Evolutionary conservation across 2,113 vertebrate genomes (phyloP), one percentile per base, ranked within the genome.

Genomic region (Aegotheles bennettii): DNA sequence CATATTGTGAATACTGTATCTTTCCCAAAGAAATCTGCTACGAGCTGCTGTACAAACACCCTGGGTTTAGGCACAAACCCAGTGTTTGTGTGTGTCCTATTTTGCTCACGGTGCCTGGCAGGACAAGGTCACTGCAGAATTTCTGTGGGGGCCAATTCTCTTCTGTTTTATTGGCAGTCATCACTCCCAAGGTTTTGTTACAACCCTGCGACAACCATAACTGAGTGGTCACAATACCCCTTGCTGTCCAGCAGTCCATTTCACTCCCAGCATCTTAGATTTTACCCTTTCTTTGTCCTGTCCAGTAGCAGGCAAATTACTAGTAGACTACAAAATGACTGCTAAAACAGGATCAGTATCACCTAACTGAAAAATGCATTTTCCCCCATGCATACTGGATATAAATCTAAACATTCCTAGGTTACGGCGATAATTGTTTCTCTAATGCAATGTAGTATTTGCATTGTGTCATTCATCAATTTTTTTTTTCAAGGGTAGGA

Each of bases 51-150:
- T 45, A 57, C 63, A 60, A 71, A 88, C 89, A 54, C 26, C 50
- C 53, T 25, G 60, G 65, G 8, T 63, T 84, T 40, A 38, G 60
- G 60, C 42, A 92, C n/a, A n/a, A n/a, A n/a, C 25, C 31, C 21
- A 0, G 18, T 48, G 51, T 35, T 71, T 63, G 13, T 35, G 25
- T 20, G 76, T 65, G 89, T 84, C 79, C 89, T 90, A 0, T 84
- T 83, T 74, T 63, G 28, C 50, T 85, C 86, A 2, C 0, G 0
- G 19, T 67, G 42, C 57, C 63, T 0, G 1, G 63, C 35, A 70
- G 75, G 48, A 91, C 95, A 96, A 96, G 94, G 92, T 96, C 96
- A 87, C 45, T 51, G 71, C 80, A 70, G 69, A 75, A 77, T 87
- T 87, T 85, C 74, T 20, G 31, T n/a, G 47, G 33, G 8, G 26